These are phyloP conservation scores for Drosophila histrio DNA, from an alignment of 2,888 invertebrate species.

Conservation along the genomic window DNA sequence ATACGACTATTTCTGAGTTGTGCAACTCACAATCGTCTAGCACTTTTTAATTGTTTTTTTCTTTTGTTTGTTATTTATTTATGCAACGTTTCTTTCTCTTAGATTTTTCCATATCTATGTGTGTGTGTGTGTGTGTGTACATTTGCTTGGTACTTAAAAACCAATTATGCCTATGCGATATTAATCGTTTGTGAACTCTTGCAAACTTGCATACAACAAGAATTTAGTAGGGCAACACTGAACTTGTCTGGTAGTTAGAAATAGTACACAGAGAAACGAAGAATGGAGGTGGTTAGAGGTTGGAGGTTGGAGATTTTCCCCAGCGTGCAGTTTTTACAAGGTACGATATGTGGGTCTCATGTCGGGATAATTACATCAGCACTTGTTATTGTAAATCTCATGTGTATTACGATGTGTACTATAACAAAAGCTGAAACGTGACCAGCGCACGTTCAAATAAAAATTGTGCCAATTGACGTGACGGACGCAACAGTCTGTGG, in stretches of 20 bases:
- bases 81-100: conserved; percentile 22
- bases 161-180: conserved; percentile 63
- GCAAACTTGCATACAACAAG: background rate
- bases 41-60: background rate
- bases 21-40: background rate
- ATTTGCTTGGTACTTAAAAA: conserved; percentile 59
- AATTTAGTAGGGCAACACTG: conserved; percentile 4
- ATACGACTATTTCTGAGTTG: background rate
- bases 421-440: conserved; percentile 47
- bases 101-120: background rate
- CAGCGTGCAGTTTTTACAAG: conserved; percentile 36
- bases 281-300: no score
- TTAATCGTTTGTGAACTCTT: conserved; percentile 29
- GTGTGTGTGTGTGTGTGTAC: conserved; percentile 14
- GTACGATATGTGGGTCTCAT: conserved; percentile 28
- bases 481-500: background rate
- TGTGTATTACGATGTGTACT: conserved; percentile 47
- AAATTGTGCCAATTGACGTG: conserved; percentile 26
- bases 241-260: background rate
- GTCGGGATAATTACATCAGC: conserved; percentile 66
- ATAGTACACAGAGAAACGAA: background rate
- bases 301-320: conserved; percentile 33
- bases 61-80: conserved; percentile 50
- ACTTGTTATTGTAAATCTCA: conserved; percentile 63
- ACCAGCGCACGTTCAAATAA: conserved; percentile 34